phyloP scores from a whole-genome alignment of 2,888 invertebrate species.

The Tenthredo scrophulariae region DNA sequence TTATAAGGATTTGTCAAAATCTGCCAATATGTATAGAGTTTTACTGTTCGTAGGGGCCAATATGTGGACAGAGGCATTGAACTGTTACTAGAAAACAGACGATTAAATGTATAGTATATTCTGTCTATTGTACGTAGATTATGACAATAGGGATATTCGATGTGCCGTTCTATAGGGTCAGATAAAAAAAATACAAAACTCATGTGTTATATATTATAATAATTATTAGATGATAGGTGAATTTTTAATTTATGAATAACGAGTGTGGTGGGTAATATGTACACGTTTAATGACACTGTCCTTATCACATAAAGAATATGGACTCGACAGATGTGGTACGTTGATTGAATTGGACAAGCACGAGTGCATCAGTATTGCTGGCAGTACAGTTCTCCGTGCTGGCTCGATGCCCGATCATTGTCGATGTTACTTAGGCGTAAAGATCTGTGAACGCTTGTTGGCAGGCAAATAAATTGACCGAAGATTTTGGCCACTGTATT shows the following conservation, averaged over 20 bases:
- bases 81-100: not conserved
- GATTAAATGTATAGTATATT: slow-evolving; percentile 10
- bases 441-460: slow-evolving; percentile 52
- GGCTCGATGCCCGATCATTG: slow-evolving; percentile 46
- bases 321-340: not conserved
- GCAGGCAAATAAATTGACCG: slow-evolving; percentile 48
- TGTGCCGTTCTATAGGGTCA: slow-evolving; percentile 15
- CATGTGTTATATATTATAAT: not conserved
- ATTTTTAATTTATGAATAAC: slow-evolving; percentile 22
- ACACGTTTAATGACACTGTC: slow-evolving; percentile 37
- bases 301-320: not conserved
- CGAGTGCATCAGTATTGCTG: not conserved
- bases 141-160: not conserved
- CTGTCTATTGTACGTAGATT: not conserved
- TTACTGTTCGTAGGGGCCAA: slow-evolving; percentile 37
- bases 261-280: slow-evolving; percentile 3
- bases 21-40: not conserved
- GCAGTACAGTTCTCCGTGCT: slow-evolving; percentile 16
- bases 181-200: slow-evolving; percentile 16
- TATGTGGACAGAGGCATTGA: not conserved
- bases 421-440: slow-evolving; percentile 49
- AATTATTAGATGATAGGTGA: slow-evolving; percentile 22
- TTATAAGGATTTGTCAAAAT: slow-evolving; percentile 8
- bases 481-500: slow-evolving; percentile 64
- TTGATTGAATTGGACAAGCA: slow-evolving; percentile 37